Base-by-base conservation (phyloP, 92 coral and sea anemone species). In the Metridium senile region DNA sequence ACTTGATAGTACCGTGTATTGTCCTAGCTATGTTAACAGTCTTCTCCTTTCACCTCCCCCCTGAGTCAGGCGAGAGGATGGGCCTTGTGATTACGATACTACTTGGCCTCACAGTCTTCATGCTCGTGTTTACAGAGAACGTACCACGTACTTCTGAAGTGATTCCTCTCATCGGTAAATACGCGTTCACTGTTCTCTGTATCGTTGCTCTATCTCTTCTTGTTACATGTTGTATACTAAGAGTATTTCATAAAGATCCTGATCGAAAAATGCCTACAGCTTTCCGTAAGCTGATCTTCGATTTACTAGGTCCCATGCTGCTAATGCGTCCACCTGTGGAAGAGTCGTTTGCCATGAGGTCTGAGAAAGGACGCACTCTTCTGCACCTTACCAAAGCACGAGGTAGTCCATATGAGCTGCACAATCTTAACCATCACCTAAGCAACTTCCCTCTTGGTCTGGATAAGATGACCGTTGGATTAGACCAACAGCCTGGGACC, bases 51-150 rank as follows among this genome's bases (percentile, higher is more conserved):
- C 92, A 96, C 68, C 87, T 96, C 9, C 99, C 99, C 9, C 99
- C 99, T 18, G 99, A 96, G 78, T 96, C 99, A 0, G 99, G 99
- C 1, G 99, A 96, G 70, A 86, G 99, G 17, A 93, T 96, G 85
- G 97, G 98, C 0, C 83, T 93, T 17, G 99, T 92, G 61, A 93
- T 96, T 19, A 96, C 99, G 0, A 89, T 94, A 49, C 73, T 92
- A 13, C 80, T 89, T 9, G 99, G 99, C 9, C 83, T 96, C 34
- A 96, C 99, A 0, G 99, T 96, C 30, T 96, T 96, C 72, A 92
- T 96, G 97, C 80, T 96, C 59, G 86, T 96, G 20, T 88, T 89
- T 34, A 96, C 97, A 21, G 99, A 96, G 26, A 96, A 93, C 52
- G 97, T 96, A 23, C 99, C 99, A 19, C 85, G 97, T 35, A 96